phyloP scores from a whole-genome alignment of 2,797 vertebrate species.

The Sternarchorhynchus goeldii region DNA sequence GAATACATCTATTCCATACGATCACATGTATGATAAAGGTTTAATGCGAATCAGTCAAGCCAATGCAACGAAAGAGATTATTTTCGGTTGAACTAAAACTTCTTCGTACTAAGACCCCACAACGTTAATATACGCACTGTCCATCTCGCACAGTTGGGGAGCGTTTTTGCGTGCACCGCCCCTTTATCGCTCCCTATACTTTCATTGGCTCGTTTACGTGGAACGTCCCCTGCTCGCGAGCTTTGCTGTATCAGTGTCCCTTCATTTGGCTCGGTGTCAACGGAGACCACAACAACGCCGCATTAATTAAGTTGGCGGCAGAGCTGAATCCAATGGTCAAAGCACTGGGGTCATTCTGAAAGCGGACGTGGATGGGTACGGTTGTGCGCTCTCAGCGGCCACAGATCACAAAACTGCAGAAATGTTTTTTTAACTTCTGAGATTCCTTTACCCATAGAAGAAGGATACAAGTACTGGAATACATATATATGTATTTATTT shows the following conservation, averaged over 20 bases:
- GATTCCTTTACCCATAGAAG: constrained; percentile 1
- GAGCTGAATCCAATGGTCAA: too few species aligned
- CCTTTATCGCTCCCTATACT: constrained; percentile 14
- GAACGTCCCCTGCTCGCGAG: constrained; percentile 9
- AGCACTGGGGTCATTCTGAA: too few species aligned
- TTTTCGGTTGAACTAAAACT: too few species aligned
- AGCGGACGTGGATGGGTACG: constrained; percentile 10
- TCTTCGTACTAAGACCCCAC: too few species aligned
- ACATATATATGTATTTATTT: background rate
- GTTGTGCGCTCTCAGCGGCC: constrained; percentile 28
- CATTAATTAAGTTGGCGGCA: constrained; percentile 30
- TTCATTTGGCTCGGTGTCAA: constrained; percentile 46
- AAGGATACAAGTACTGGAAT: background rate
- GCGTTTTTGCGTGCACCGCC: constrained; percentile 30
- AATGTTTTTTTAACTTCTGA: constrained; percentile 36
- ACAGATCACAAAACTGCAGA: constrained; percentile 18
- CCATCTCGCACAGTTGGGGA: background rate
- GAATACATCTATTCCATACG: too few species aligned
- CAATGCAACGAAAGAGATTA: too few species aligned
- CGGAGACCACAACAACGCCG: constrained; percentile 51
- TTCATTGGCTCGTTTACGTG: constrained; percentile 21
- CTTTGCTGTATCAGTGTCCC: constrained; percentile 46
- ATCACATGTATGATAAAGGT: too few species aligned
- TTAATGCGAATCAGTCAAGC: too few species aligned
- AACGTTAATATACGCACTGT: too few species aligned